phyloP scores from a whole-genome alignment of 2,113 vertebrate genomes.

The Glaucidium brasilianum region DNA sequence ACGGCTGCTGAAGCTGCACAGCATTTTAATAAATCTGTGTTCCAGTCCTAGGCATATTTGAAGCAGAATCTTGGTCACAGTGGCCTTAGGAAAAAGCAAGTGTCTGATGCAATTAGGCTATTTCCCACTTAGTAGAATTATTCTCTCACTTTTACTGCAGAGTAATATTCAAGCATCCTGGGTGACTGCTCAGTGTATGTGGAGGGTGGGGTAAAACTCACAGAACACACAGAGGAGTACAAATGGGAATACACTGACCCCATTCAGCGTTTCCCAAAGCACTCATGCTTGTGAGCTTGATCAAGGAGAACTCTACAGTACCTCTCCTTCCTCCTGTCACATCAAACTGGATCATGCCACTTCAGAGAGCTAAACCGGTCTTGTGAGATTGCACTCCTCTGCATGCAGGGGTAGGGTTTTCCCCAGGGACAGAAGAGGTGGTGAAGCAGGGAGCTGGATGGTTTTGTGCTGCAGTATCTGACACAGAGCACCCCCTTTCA shows the following conservation, averaged over 20 bases:
- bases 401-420: neutral
- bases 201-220: neutral
- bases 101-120: neutral
- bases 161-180: neutral
- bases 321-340: neutral
- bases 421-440: neutral
- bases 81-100: neutral
- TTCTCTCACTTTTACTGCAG: neutral
- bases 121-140: neutral
- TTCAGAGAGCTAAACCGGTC: neutral
- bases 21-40: neutral
- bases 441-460: neutral
- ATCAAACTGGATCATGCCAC: too few relatives aligned
- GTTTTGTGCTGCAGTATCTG: neutral
- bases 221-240: neutral
- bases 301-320: neutral
- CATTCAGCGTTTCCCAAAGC: neutral
- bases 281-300: neutral
- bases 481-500: fast-evolving
- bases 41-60: neutral
- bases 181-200: neutral
- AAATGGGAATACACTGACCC: neutral
- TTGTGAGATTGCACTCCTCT: fast-evolving
- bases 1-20: neutral
- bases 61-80: neutral